phyloP scores from a whole-genome alignment of 2,113 vertebrate species.

The Eupsittula cactorum region DNA sequence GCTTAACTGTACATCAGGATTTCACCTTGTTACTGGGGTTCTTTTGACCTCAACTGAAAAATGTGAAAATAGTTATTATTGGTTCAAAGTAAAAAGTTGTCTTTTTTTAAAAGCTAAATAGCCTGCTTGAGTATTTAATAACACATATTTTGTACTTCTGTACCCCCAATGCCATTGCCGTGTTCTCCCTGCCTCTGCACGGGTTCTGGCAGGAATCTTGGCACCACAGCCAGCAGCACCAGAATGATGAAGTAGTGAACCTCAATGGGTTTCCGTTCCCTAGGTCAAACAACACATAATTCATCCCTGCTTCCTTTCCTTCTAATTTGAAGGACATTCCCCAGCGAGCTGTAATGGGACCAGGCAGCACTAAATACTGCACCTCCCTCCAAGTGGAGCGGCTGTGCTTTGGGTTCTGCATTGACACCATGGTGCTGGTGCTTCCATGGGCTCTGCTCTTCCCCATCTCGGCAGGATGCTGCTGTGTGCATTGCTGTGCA shows the following conservation, averaged over 20 bases:
- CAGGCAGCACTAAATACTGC: background rate
- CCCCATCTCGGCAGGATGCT: background rate
- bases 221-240: rapidly evolving
- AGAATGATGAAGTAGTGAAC: background rate
- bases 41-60: background rate
- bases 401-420: rapidly evolving
- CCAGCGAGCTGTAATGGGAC: background rate
- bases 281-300: background rate
- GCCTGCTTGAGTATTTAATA: background rate
- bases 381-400: background rate
- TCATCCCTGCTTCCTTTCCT: background rate
- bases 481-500: rapidly evolving
- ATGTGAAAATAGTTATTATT: background rate
- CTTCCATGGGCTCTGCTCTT: background rate
- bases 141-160: background rate
- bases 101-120: background rate
- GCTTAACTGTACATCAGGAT: background rate
- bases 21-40: background rate
- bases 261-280: background rate
- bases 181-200: background rate
- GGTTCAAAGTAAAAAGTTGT: background rate
- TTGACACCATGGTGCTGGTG: rapidly evolving
- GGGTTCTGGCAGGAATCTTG: background rate
- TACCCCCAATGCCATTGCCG: rapidly evolving
- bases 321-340: background rate